Base-by-base conservation (phyloP, 2,113 vertebrate genomes). In the Odobenus rosmarus region DNA sequence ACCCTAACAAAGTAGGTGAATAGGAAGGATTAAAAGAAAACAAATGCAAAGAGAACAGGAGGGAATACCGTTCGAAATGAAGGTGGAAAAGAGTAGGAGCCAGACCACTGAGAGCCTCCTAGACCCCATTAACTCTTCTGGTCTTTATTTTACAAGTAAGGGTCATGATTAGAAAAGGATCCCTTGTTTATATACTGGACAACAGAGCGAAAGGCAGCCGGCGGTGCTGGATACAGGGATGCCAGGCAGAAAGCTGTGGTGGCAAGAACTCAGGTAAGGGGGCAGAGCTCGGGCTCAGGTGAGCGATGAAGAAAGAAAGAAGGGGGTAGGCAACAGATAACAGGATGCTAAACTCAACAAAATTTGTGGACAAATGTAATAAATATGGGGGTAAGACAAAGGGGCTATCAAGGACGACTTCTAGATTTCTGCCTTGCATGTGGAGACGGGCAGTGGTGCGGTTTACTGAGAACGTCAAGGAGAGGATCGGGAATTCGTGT, bases 381-480 rank as follows among this genome's bases (percentile, higher is more conserved):
- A 24, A 24, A 15, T 13, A n/a, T 4, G 28, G 9, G 16, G 61
- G 4, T 24, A 71, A 46, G 9, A 36, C 53, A 42, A 79, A 69
- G 7, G 39, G 71, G 36, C 21, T 14, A 9, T 39, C 39, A 18
- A 71, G 61, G 61, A 72, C 5, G 36, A 57, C 7, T 62, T 88
- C 69, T n/a, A 55, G 61, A 90, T 36, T n/a, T 90, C 61, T 90
- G 61, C 42, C 33, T 46, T 79, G 28, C 42, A 1, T 24, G 80
- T 12, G 4, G 0, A 49, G 33, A 76, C 1, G 2, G 26, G 26
- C 0, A 33, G 31, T 1, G n/a, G 33, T 2, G 24, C 19, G 36
- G 31, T 46, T 24, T 59, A 51, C 1, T 7, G 3, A 83, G 49
- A 69, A 39, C 1, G n/a, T 59, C 39, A 69, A 46, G 46, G 28